Evolutionary conservation across 2,888 invertebrate species (phyloP).

Genomic region (Ophion costatus): DNA sequence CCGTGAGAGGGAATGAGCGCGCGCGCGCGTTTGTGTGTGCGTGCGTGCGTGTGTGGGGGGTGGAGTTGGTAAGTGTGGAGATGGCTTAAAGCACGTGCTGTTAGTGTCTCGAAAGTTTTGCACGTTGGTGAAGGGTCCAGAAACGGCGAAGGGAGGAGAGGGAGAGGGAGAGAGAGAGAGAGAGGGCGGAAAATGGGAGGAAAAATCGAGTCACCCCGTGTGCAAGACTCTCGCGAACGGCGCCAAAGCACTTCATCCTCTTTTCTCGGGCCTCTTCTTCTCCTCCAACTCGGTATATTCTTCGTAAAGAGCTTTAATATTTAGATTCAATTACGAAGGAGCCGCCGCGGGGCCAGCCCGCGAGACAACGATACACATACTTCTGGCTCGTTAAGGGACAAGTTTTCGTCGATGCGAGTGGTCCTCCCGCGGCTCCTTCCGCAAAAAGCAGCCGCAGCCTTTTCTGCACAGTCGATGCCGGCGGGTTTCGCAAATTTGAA

Average conservation of each 20-base stretch:
- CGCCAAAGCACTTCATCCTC: conserved; percentile 58
- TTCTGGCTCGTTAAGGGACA: conserved; percentile 77
- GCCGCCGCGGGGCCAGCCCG: conserved; percentile 62
- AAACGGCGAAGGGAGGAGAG: conserved; percentile 54
- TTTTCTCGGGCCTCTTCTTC: conserved; percentile 26
- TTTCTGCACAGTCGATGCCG: no score
- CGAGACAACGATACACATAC: conserved; percentile 61
- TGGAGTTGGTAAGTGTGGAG: conserved; percentile 43
- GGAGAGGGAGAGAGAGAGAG: conserved; percentile 68
- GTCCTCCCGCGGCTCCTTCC: no score
- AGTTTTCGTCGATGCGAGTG: conserved; percentile 75
- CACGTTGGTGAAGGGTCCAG: conserved; percentile 46
- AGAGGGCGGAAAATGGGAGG: conserved; percentile 46
- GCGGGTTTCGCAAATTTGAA: no score
- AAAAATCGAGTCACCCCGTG: conserved; percentile 53
- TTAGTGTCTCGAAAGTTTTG: conserved; percentile 80
- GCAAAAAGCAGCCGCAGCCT: no score
- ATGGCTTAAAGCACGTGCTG: conserved; percentile 68
- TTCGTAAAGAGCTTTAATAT: conserved; percentile 76
- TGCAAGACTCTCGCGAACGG: conserved; percentile 25
- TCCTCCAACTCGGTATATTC: conserved; percentile 3
- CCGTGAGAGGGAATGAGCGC: conserved; percentile 36
- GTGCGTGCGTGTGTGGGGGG: neutral
- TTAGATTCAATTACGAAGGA: conserved; percentile 81
- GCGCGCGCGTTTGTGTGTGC: neutral